Base-by-base conservation (phyloP, 1,140 invertebrate genomes). In the Frieseomelitta varia region DNA sequence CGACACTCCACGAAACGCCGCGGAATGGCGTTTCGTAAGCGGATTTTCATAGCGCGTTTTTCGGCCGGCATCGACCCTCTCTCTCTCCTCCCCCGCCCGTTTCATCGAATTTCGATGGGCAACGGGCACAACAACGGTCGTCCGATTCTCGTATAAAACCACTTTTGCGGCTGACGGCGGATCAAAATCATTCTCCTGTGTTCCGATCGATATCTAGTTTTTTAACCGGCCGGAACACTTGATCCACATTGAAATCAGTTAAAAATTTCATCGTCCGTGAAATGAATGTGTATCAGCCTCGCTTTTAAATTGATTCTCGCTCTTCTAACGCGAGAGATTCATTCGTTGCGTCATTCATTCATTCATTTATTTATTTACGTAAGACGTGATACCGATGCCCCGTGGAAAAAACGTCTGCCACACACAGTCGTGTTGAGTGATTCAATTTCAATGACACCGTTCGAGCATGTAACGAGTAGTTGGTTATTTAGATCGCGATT, bases 31-130 rank as follows among this genome's bases (percentile, higher is more conserved):
- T 74, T 63, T 75, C 68, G 56, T 87, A 90, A 88, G 88, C 78
- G 77, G 88, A 89, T 90, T 86, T 81, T 79, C 58, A 58, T 85
- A 47, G 87, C 82, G 73, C 51, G 55, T 76, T 79, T 85, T 88
- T 79, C 47, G 63, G 47, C 27, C 39, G 53, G 19, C 76, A 39
- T 30, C 58, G 61, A 67, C 39, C 24, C 63, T 77, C n/a, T n/a
- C n/a, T n/a, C n/a, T n/a, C n/a, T n/a, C 56, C 21, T 39, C 6
- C 39, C 39, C 39, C 39, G 0, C 39, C 19, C 51, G 77, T 58
- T 65, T 51, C 76, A 88, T 88, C 87, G 87, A 88, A 88, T 82
- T 85, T 88, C 87, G 84, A 88, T 88, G 82, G 75, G 72, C 79
- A 6, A n/a, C 24, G 8, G 39, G 6, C 34, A 4, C 34, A 6